Conservation (phyloP, 1,140 invertebrate species). For the Chelonus insularis region DNA sequence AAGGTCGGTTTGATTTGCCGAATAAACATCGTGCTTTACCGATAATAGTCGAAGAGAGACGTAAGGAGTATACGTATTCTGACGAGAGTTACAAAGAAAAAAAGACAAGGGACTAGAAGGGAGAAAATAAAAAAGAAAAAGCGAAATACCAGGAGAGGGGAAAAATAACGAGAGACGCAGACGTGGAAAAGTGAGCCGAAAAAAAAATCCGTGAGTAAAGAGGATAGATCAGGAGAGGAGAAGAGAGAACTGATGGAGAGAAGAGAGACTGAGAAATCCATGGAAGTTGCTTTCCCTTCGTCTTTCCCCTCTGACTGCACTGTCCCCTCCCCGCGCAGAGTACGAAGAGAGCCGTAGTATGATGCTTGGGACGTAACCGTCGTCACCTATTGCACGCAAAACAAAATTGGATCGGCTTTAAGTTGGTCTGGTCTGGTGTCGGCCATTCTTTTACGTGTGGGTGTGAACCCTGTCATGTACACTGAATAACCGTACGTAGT, state of each 20-base stretch:
- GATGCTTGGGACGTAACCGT: conserved; percentile 45
- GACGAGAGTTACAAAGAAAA: neutral
- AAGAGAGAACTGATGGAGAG: conserved; percentile 31
- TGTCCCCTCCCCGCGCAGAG: conserved; percentile 27
- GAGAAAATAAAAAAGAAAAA: neutral
- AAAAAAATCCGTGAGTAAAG: conserved; percentile 3
- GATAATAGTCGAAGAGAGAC: conserved; percentile 48
- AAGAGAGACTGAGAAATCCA: conserved; percentile 37
- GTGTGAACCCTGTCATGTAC: conserved; percentile 8
- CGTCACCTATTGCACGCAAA: conserved; percentile 46
- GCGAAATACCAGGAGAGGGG: neutral
- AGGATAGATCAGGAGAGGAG: conserved; percentile 12
- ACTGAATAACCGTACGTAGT: neutral
- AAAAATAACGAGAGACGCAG: neutral
- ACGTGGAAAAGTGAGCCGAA: neutral
- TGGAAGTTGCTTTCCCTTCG: conserved; percentile 7
- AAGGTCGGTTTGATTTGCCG: conserved; percentile 37
- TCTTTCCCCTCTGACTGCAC: conserved; percentile 10
- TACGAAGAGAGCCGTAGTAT: conserved; percentile 44
- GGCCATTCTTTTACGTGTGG: conserved; percentile 27
- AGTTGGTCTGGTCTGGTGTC: conserved; percentile 13
- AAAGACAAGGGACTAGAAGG: neutral
- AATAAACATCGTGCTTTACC: conserved; percentile 55
- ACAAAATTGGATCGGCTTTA: conserved; percentile 41
- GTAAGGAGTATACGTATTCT: neutral